These are phyloP conservation scores for Ferdinandea cuprea DNA, from an alignment of 2,888 invertebrate genomes.

Conservation along the genomic window DNA sequence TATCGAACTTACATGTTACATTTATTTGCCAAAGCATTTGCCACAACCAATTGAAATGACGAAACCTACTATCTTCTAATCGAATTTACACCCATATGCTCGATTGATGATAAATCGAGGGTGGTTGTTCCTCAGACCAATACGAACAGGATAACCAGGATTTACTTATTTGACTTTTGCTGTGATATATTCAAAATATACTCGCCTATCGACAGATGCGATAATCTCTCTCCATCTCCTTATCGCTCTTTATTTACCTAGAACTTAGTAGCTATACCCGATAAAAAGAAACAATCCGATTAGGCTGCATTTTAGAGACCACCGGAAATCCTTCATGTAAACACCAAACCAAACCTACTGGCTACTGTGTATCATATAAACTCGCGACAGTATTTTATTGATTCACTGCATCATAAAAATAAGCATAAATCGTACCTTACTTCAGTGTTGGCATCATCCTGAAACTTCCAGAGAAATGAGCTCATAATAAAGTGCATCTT, in stretches of 20 bases:
- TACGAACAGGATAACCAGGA: constrained; percentile 37
- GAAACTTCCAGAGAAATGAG: constrained; percentile 6
- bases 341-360: constrained; percentile 24
- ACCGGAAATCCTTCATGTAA: constrained; percentile 25
- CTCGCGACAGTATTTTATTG: constrained; percentile 43
- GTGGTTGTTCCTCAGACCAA: constrained; percentile 26
- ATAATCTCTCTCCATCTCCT: constrained; percentile 29
- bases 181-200: constrained; percentile 18
- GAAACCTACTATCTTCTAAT: constrained; percentile 31
- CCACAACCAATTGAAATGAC: constrained; percentile 3
- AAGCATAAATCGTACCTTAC: background rate
- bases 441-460: constrained; percentile 9
- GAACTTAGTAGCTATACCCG: constrained; percentile 19
- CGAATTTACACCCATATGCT: constrained; percentile 54
- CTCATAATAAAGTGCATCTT: constrained; percentile 22
- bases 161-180: constrained; percentile 31
- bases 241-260: constrained; percentile 25
- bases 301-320: constrained; percentile 20
- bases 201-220: constrained; percentile 46
- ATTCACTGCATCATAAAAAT: constrained; percentile 24
- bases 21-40: constrained; percentile 49
- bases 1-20: constrained; percentile 47
- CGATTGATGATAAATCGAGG: constrained; percentile 60
- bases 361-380: constrained; percentile 58
- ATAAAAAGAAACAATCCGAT: constrained; percentile 51